These are phyloP conservation scores for Nothocercus nigrocapillus DNA, from an alignment of 2,113 vertebrate genomes.

Conservation along the genomic window DNA sequence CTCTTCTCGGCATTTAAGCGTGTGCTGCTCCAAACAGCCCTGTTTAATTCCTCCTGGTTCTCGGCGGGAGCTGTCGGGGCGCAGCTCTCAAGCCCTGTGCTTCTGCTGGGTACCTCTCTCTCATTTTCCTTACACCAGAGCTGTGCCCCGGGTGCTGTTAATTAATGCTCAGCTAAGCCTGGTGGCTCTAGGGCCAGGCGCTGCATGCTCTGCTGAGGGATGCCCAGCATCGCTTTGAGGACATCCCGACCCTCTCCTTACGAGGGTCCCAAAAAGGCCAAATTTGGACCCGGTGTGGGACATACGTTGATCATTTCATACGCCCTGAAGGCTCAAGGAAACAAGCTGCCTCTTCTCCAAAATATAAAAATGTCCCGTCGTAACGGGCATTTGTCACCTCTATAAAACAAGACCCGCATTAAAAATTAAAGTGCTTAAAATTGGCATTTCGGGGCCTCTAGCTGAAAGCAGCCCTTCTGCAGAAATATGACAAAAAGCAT, in stretches of 20 bases:
- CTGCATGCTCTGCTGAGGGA: neutral
- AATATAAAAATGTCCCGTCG: neutral
- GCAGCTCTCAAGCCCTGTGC: neutral
- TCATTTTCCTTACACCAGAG: neutral
- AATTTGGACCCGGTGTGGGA: neutral
- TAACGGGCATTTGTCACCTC: neutral
- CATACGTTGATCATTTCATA: rapidly evolving
- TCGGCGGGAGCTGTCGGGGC: neutral
- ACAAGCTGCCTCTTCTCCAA: neutral
- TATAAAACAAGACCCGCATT: neutral
- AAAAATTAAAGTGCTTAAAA: neutral
- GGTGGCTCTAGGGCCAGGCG: neutral
- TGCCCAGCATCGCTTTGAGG: neutral
- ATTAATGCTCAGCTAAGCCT: neutral
- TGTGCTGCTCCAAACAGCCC: slow-evolving; percentile 12
- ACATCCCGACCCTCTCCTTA: neutral
- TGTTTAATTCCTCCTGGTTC: neutral
- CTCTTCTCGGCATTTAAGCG: neutral
- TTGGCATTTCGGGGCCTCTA: neutral
- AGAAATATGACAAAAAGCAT: neutral
- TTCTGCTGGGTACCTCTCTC: neutral
- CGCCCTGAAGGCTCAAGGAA: neutral
- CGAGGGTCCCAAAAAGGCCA: neutral
- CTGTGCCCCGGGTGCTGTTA: neutral
- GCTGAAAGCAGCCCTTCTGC: slow-evolving; percentile 6